Percentiles rank a stretch among this genome's conserved stretches.
These are phyloP conservation scores for Meganola albula DNA, from an alignment of 2,888 invertebrate species.

Conservation along the genomic window DNA sequence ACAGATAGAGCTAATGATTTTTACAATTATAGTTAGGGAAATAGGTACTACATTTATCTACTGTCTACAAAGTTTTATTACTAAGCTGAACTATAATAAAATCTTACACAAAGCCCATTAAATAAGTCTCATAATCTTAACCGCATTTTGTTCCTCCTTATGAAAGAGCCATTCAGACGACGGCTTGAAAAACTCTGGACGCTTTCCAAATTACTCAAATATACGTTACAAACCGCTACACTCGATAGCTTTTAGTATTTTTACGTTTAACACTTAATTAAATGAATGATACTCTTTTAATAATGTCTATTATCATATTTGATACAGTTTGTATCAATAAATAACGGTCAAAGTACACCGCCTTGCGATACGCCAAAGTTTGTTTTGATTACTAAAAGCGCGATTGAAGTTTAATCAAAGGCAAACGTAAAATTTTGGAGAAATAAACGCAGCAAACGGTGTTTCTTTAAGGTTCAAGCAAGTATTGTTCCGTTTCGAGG, in stretches of 20 bases:
- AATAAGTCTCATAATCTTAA: constrained; percentile 16
- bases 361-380: constrained; percentile 33
- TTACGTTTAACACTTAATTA: constrained; percentile 45
- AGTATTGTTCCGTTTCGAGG: constrained; percentile 27
- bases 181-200: constrained; percentile 47
- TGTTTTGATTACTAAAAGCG: constrained; percentile 21
- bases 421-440: constrained; percentile 15
- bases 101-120: too few species aligned
- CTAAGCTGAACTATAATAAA: too few species aligned
- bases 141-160: constrained; percentile 18
- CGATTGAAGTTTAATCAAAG: constrained; percentile 28
- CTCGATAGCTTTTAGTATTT: constrained; percentile 40
- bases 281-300: constrained; percentile 36
- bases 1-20: too few species aligned
- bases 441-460: constrained; percentile 28
- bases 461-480: constrained; percentile 14
- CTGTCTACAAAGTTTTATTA: too few species aligned
- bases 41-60: too few species aligned
- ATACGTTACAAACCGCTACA: constrained; percentile 47
- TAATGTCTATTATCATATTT: constrained; percentile 9
- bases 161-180: constrained; percentile 21
- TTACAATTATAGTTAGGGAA: too few species aligned
- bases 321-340: constrained; percentile 10
- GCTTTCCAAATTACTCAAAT: constrained; percentile 50
- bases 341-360: constrained; percentile 19